phyloP scores from a whole-genome alignment of 92 coral and sea anemone species.

The Siderastrea siderea region DNA sequence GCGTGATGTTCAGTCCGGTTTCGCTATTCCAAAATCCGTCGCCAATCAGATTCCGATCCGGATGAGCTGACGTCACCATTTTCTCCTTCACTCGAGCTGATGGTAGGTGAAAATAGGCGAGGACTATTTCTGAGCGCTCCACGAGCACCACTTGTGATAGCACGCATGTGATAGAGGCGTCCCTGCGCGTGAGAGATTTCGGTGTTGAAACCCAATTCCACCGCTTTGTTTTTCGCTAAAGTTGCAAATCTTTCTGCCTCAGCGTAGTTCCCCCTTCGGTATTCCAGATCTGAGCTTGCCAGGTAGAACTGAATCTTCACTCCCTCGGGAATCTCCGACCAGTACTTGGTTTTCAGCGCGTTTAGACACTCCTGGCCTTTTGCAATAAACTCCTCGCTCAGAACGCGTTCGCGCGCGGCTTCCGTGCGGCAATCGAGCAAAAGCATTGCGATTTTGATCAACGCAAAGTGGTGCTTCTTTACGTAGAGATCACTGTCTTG shows the following conservation, averaged over 20 bases:
- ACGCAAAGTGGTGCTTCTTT: conserved; percentile 85
- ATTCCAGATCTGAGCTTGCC: conserved; percentile 74
- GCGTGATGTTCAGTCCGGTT: background rate
- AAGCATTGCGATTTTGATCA: conserved; percentile 78
- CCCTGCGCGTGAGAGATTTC: conserved; percentile 76
- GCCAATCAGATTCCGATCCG: conserved; percentile 65
- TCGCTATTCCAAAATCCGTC: background rate
- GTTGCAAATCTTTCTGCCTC: conserved; percentile 67
- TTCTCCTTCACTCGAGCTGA: conserved; percentile 45
- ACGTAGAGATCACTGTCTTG: conserved; percentile 51
- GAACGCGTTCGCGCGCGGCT: conserved; percentile 69
- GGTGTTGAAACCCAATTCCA: conserved; percentile 64
- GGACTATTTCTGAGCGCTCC: background rate
- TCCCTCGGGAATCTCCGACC: conserved; percentile 64
- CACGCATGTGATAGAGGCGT: conserved; percentile 59
- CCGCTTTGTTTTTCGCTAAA: conserved; percentile 59
- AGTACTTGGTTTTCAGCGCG: conserved; percentile 50
- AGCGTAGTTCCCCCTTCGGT: conserved; percentile 49
- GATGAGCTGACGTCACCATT: conserved; percentile 62
- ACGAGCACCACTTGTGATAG: background rate
- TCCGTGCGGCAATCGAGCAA: conserved; percentile 80
- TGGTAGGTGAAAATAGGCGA: background rate
- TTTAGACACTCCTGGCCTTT: conserved; percentile 72
- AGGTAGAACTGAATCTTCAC: conserved; percentile 54
- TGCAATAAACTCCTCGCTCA: conserved; percentile 50